Evolutionary conservation across 2,113 vertebrate genomes (phyloP).

Genomic region (Antechinus flavipes): DNA sequence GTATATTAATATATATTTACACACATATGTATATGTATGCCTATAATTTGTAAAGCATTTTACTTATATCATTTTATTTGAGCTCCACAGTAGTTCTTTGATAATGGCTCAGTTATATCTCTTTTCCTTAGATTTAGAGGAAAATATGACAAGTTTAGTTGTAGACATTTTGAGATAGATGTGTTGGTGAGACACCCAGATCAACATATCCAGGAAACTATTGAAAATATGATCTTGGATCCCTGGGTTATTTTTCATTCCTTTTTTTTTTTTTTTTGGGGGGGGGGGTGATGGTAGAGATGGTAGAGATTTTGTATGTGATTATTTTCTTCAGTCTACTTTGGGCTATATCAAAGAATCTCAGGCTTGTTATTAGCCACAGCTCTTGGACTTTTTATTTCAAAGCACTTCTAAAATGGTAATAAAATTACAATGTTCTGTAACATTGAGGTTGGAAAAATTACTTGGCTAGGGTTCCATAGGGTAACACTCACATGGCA

Average conservation of each 20-base stretch:
- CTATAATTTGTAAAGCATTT: background rate
- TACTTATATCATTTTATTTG: conserved; percentile 30
- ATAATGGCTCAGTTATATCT: background rate
- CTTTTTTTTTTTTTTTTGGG: background rate
- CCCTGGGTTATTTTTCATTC: background rate
- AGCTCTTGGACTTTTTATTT: background rate
- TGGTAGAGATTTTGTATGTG: background rate
- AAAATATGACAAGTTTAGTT: background rate
- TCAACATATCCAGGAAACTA: background rate
- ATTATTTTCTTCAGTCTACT: background rate
- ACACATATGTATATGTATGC: background rate
- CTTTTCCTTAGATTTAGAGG: background rate
- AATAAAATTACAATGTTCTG: background rate
- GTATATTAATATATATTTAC: too few species aligned
- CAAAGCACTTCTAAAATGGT: background rate
- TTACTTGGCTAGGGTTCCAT: background rate
- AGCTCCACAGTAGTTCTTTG: background rate
- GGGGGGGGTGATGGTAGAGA: background rate
- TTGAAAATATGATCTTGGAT: background rate
- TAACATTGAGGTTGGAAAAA: background rate
- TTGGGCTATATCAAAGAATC: background rate
- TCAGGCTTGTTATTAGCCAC: background rate
- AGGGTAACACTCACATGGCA: background rate
- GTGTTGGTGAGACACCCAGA: background rate
- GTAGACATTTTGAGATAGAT: background rate